Base-by-base conservation (phyloP, 2,797 vertebrate species). In the Molothrus ater region DNA sequence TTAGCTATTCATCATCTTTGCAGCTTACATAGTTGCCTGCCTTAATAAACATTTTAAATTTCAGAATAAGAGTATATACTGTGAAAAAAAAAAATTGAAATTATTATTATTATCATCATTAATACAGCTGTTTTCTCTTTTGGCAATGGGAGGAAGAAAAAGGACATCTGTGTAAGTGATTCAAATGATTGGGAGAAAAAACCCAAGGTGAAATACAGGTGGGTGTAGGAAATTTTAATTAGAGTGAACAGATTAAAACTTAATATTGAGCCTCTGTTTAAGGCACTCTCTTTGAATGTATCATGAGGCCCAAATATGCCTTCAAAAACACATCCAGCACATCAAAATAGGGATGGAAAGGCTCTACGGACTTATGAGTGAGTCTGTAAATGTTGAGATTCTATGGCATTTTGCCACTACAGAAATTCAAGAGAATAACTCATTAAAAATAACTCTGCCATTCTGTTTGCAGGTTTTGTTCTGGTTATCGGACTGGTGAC, bases 401-500 rank as follows among this genome's bases (percentile, higher is more conserved):
- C 34, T 54, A 7, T 2, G 15, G 59, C 54, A 56, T 38, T 57
- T 65, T 54, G 22, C 29, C 21, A 25, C 40, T 47, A 16, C 9
- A 80, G 79, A 84, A 73, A 66, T 47, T 51, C 17, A 38, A 36
- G 42, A 66, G 53, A 36, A 17, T 40, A 69, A 54, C 22, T 21
- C 42, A 17, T 25, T 56, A 40, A 59, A 64, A 75, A 78, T 36
- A 57, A 73, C 54, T 63, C 36, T 85, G 40, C 34, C 10, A 0
- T 84, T 94, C 40, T 79, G 63, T 60, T 57, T 90, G 22, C 96
- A 99, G 99, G 99, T 97, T 99, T 99, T 24, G 99, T 99, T 92
- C 98, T 99, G 95, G 99, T 99, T 92, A 99, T 99, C 0, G 99
- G 99, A 50, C 97, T 99, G 38, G 99, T 99, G 97, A 99, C 99